phyloP scores from a whole-genome alignment of 2,888 invertebrate genomes.

The Orchesellides sinensis region DNA sequence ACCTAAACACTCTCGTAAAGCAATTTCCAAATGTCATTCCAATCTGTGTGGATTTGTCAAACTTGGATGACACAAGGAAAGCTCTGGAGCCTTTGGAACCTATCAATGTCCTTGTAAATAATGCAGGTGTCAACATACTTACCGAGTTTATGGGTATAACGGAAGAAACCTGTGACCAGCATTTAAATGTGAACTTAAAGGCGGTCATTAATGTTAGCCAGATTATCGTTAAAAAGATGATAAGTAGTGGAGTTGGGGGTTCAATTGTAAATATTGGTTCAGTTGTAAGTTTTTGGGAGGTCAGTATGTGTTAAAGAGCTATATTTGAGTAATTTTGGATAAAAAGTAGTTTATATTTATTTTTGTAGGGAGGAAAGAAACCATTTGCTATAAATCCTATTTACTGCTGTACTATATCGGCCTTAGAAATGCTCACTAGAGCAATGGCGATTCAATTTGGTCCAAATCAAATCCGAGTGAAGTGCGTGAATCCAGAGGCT shows the following conservation, averaged over 20 bases:
- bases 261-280: conserved; percentile 56
- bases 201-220: neutral
- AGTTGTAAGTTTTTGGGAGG: conserved; percentile 9
- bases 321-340: neutral
- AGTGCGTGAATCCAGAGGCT: conserved; percentile 11
- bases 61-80: conserved; percentile 77
- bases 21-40: conserved; percentile 74
- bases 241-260: neutral
- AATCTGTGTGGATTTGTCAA: conserved; percentile 77
- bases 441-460: conserved; percentile 32
- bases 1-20: conserved; percentile 76
- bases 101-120: conserved; percentile 79
- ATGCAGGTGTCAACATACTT: conserved; percentile 77
- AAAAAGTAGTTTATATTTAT: neutral
- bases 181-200: conserved; percentile 4
- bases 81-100: conserved; percentile 76
- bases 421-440: conserved; percentile 77
- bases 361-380: neutral
- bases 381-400: conserved; percentile 51
- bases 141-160: neutral
- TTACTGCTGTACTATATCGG: conserved; percentile 79
- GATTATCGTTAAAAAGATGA: conserved; percentile 7
- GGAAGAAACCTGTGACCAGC: neutral
- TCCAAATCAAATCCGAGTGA: conserved; percentile 34
- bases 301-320: neutral